Percentiles rank a stretch among this genome's conserved stretches.
phyloP scores from a whole-genome alignment of 2,113 vertebrate genomes.

The Pardalotus punctatus region DNA sequence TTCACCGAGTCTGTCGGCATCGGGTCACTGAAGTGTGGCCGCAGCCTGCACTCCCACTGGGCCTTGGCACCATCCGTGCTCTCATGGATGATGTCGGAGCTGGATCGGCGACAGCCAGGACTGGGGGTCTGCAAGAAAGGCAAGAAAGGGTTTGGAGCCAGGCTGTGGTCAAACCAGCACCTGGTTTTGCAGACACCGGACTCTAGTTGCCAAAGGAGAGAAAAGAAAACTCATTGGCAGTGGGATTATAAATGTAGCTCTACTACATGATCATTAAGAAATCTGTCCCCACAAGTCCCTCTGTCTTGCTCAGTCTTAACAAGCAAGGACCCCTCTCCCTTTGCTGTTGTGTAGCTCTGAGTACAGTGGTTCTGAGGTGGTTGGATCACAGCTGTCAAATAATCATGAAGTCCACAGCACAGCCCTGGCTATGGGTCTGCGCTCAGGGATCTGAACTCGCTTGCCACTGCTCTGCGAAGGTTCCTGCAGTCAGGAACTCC shows the following conservation, averaged over 20 bases:
- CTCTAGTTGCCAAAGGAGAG: neutral
- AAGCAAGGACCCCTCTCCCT: neutral
- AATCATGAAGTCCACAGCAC: neutral
- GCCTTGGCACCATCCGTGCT: slow-evolving; percentile 78
- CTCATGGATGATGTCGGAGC: slow-evolving; percentile 83
- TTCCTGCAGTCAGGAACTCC: neutral
- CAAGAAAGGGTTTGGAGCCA: neutral
- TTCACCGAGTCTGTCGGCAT: slow-evolving; percentile 86
- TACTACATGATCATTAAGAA: neutral
- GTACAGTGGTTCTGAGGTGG: accelerated
- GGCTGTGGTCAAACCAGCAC: neutral
- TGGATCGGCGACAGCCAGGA: slow-evolving; percentile 83
- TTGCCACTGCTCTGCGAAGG: neutral
- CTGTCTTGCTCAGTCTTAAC: neutral
- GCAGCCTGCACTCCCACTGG: slow-evolving; percentile 84
- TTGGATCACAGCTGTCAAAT: neutral
- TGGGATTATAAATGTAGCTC: neutral
- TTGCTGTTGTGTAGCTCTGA: neutral
- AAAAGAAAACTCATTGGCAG: neutral
- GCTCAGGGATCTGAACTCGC: neutral
- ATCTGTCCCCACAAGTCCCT: neutral
- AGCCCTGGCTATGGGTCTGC: neutral
- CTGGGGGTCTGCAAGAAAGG: slow-evolving; percentile 66
- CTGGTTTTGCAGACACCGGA: neutral
- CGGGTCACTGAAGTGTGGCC: slow-evolving; percentile 87